These are phyloP conservation scores for Microtus richardsoni DNA, from an alignment of 2,113 vertebrate species.

Conservation along the genomic window DNA sequence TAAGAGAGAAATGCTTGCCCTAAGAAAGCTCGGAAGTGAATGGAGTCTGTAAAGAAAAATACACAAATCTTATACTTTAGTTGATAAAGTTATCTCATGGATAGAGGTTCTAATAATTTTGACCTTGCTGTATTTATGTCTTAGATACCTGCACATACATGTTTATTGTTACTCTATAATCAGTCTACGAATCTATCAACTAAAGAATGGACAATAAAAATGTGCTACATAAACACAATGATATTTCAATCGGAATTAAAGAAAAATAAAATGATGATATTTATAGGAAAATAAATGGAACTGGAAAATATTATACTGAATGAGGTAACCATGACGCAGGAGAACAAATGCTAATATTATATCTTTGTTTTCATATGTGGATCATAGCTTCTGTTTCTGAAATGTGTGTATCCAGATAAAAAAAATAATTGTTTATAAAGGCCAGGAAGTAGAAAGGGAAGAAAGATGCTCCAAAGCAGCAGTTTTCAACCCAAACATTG, in stretches of 20 bases:
- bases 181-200: not conserved
- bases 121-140: not conserved
- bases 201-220: not conserved
- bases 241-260: not conserved
- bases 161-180: not conserved
- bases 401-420: not conserved
- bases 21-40: not conserved
- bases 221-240: not conserved
- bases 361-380: not conserved
- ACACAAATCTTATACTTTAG: not conserved
- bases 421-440: not conserved
- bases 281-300: not conserved
- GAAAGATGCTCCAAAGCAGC: not conserved
- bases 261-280: not conserved
- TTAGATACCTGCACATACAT: not conserved
- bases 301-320: not conserved
- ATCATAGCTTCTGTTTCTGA: not conserved
- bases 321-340: not conserved
- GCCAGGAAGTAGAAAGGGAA: not conserved
- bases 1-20: not conserved
- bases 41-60: not conserved
- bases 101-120: not conserved
- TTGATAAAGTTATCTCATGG: not conserved
- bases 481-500: not conserved
- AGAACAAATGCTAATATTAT: not conserved